phyloP scores from a whole-genome alignment of 2,888 invertebrate genomes.

The Microdon myrmicae region DNA sequence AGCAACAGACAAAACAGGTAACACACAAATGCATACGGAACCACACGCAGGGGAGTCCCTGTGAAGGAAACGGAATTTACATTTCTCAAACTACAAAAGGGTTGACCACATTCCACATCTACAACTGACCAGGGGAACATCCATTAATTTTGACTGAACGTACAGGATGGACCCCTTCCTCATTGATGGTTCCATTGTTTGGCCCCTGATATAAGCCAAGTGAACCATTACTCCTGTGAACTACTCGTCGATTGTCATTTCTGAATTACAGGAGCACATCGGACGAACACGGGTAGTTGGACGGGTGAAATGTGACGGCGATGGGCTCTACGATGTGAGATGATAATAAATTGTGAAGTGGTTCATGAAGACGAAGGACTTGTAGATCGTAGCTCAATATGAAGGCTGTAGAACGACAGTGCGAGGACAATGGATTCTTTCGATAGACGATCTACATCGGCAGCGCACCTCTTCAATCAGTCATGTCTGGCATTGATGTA shows the following conservation, averaged over 20 bases:
- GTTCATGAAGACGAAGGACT: neutral
- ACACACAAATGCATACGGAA: too few relatives aligned
- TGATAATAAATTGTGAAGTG: constrained; percentile 46
- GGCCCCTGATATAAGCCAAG: constrained; percentile 37
- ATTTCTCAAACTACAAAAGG: too few relatives aligned
- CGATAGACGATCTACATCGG: constrained; percentile 50
- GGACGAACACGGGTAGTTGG: neutral
- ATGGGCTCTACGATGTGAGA: constrained; percentile 39
- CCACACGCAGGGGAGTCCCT: too few relatives aligned
- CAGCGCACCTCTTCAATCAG: constrained; percentile 43
- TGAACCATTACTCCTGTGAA: constrained; percentile 29
- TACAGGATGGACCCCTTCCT: constrained; percentile 24
- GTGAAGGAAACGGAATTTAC: too few relatives aligned
- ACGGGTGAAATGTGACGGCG: constrained; percentile 15
- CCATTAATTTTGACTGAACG: constrained; percentile 27
- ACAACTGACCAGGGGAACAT: constrained; percentile 29
- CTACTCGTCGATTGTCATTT: constrained; percentile 47
- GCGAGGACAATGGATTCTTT: constrained; percentile 46
- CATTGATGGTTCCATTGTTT: constrained; percentile 51
- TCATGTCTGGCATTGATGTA: constrained; percentile 50
- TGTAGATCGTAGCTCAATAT: constrained; percentile 10
- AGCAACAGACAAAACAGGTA: too few relatives aligned
- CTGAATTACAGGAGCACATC: constrained; percentile 28
- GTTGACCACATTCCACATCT: too few relatives aligned
- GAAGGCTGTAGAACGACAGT: constrained; percentile 11